Conservation (phyloP, 37 sponge, comb jelly and placozoan species). For the Hexactinellida sp. region DNA sequence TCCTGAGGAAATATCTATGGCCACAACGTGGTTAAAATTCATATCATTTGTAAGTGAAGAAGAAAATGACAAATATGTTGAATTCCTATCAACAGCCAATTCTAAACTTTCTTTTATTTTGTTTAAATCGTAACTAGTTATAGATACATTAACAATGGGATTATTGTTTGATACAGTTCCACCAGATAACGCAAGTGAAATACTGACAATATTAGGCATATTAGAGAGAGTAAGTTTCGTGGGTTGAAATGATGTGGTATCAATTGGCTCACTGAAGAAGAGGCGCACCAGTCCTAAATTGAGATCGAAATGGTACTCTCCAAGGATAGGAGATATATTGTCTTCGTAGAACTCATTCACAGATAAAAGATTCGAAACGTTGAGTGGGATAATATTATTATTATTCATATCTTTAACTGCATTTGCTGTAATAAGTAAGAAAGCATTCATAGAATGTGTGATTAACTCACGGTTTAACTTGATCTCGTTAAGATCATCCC, state of each 20-base stretch:
- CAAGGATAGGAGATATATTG: conserved; percentile 34
- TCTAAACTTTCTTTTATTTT: conserved; percentile 35
- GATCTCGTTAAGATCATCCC: conserved; percentile 51
- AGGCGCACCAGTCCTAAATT: not conserved
- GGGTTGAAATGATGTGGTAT: not conserved
- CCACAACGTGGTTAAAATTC: conserved; percentile 25
- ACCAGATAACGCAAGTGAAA: not conserved
- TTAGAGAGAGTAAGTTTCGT: not conserved
- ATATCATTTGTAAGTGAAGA: conserved; percentile 33
- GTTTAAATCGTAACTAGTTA: conserved; percentile 42
- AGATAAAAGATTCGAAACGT: not conserved
- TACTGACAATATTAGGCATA: not conserved
- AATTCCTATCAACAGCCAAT: conserved; percentile 30
- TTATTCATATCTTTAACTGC: conserved; percentile 60
- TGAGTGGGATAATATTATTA: conserved; percentile 34
- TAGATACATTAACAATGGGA: conserved; percentile 33
- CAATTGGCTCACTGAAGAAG: not conserved
- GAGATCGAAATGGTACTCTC: conserved; percentile 17
- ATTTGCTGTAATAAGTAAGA: conserved; percentile 29
- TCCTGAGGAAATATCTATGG: conserved; percentile 22
- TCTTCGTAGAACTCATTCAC: conserved; percentile 55
- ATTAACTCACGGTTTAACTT: conserved; percentile 44
- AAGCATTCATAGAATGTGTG: conserved; percentile 21
- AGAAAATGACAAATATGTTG: conserved; percentile 49
- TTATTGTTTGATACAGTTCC: conserved; percentile 25